Evolutionary conservation across 2,797 vertebrate species (phyloP).

Genomic region (Bothrops alternatus): DNA sequence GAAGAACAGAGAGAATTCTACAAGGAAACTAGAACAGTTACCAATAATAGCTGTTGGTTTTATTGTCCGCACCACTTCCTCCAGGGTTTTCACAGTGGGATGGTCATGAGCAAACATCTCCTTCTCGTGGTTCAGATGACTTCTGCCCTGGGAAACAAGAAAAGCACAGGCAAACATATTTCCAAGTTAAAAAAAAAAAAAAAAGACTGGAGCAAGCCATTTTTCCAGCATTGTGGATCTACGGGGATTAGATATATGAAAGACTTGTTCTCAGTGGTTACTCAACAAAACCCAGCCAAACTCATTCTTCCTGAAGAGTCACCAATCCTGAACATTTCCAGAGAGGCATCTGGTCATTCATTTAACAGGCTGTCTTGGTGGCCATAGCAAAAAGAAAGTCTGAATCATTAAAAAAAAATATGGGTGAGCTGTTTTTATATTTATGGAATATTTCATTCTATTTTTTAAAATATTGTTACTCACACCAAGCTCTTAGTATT

Average conservation of each 20-base stretch:
- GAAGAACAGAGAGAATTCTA: neutral
- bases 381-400: neutral
- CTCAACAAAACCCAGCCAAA: neutral
- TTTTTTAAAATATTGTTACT: neutral
- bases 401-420: neutral
- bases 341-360: neutral
- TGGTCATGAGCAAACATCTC: slow-evolving; percentile 92
- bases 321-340: neutral
- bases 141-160: slow-evolving; percentile 74
- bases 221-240: neutral
- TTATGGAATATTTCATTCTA: neutral
- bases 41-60: slow-evolving; percentile 94
- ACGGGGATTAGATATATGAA: neutral
- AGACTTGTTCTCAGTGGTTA: neutral
- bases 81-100: slow-evolving; percentile 82
- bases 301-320: neutral
- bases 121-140: slow-evolving; percentile 91
- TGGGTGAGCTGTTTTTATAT: neutral
- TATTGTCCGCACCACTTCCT: slow-evolving; percentile 88
- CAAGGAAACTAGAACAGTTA: slow-evolving; percentile 47
- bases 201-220: neutral
- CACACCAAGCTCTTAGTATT: neutral
- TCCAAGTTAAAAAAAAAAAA: neutral
- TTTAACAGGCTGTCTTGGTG: neutral
- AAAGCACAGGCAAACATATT: slow-evolving; percentile 4